Evolutionary conservation across 2,888 invertebrate species (phyloP), one percentile per base, ranked within the genome.

Genomic region (Tachina grossa): DNA sequence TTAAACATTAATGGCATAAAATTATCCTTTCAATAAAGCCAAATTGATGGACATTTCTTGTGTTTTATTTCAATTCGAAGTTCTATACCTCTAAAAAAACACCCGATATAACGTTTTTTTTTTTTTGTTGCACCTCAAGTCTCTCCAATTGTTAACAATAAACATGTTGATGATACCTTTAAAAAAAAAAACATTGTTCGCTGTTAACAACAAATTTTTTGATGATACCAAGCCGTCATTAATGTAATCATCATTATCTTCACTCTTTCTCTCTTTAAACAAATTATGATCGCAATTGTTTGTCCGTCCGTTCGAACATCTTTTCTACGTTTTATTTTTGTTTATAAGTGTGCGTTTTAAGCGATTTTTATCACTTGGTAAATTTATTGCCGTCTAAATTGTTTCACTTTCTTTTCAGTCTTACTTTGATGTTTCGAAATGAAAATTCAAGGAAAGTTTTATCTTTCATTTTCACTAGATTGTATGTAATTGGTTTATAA

Each of bases 391-490:
- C 45, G 5, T 9, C 49, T 51, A 80, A 65, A 59, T 57, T 14
- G 45, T 74, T 49, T 22, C 1, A 51, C 13, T 59, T 41, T 74
- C 39, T 51, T 63, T 49, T 53, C 43, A 43, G 1, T 47, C 59
- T 39, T 13, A 22, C 10, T 41, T 47, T 57, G 8, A 22, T 55
- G 11, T 19, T 11, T 47, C 39, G 45, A 65, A 61, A 43, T 14
- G 45, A 65, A 61, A 43, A 19, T 55, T 41, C 16, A 68, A 77
- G 39, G 77, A 82, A 85, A 77, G 72, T 77, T 63, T 57, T 66
- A 22, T 65, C 22, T 68, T 68, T 66, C 31, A 59, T 55, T 80
- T 78, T 79, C 51, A 59, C 66, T 81, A 53, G 22, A 6, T 31
- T 31, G 31, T 31, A 0, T 31, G 31, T 31, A 31, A 31, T 31